Base-by-base conservation (phyloP, 2,888 invertebrate genomes). In the Agonopterix arenella region DNA sequence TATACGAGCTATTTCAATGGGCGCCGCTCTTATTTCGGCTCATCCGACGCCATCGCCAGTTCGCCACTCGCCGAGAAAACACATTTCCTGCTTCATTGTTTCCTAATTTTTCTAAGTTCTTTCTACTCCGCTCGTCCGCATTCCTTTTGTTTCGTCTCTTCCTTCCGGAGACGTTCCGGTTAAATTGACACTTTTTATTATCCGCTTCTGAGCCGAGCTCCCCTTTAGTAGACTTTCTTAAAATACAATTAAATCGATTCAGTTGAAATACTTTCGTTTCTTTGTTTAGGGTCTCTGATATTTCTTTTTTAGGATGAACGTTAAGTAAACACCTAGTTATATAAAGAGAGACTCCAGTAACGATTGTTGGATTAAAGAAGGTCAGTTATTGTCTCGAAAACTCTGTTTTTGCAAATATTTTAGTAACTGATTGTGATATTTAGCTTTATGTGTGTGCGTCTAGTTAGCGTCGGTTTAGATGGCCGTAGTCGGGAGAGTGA, bases 61-160 rank as follows among this genome's bases (percentile, higher is more conserved):
- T 59, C 58, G 58, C 66, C 66, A 58, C 69, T 70, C 68, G 61
- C 64, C 59, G 64, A 72, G 70, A 69, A 77, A 80, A 76, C 74
- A 76, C 76, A 76, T 80, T 83, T 81, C 80, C 80, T 78, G 79
- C 69, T 76, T 71, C 77, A 79, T 81, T 81, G 81, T 83, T 80
- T 76, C 71, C 76, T 78, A 78, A 81, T 83, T 81, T 80, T 80
- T 79, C 74, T 70, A 78, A 82, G 77, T 78, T 78, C 71, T 73
- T 71, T 71, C 70, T 71, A 64, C 68, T 68, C 66, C 60, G 61
- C 62, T 62, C 64, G 67, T 56, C 60, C 68, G 62, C 52, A 43
- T 70, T 76, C 66, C 76, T 77, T 83, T 84, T 80, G 76, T 83
- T 78, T 76, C 69, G 66, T 64, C 66, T 61, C 69, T 73, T 73